Base-by-base conservation (phyloP, 2,888 invertebrate species). In the Drosophila eohydei region DNA sequence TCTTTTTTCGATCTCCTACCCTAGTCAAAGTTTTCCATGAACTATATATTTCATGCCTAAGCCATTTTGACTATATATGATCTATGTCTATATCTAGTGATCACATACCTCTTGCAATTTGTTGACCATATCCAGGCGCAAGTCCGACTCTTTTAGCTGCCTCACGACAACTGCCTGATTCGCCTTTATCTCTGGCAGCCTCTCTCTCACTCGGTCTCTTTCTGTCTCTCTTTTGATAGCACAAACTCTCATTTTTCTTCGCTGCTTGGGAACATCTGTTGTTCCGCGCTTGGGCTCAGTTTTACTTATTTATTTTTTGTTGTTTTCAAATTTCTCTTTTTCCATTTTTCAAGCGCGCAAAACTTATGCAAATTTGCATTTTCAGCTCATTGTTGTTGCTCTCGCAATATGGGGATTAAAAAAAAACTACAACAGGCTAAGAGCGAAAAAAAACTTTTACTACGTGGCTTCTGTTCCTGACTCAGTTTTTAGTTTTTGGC, bases 331-430 rank as follows among this genome's bases (percentile, higher is more conserved):
- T 46, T 58, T 38, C 12, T 48, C 9, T 46, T 30, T 60, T 63
- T 41, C 48, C 36, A 54, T 51, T 69, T 77, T 77, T 70, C 62
- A 66, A 71, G 60, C 78, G 70, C 74, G 77, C 78, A 75, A 84
- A 82, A 80, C 78, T 82, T 83, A 85, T 83, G 88, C 83, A 88
- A 84, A 84, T 84, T 88, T 82, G 34, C 44, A 75, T 77, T 66
- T 83, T 83, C 43, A 38, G 60, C 21, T 48, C 52, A 64, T 72
- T 63, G 63, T 78, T 77, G 80, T 69, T 77, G 72, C 64, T 61
- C 78, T 48, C 58, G 48, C 64, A 80, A 64, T 59, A 62, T 63
- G 57, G 60, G 86, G 81, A 82, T 82, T 82, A 82, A 63, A 67
- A 65, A 62, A 60, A 40, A 59, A n/a, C n/a, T n/a, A n/a, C n/a